These are phyloP conservation scores for Hedychridium roseum DNA, from an alignment of 2,888 invertebrate species.

Conservation along the genomic window DNA sequence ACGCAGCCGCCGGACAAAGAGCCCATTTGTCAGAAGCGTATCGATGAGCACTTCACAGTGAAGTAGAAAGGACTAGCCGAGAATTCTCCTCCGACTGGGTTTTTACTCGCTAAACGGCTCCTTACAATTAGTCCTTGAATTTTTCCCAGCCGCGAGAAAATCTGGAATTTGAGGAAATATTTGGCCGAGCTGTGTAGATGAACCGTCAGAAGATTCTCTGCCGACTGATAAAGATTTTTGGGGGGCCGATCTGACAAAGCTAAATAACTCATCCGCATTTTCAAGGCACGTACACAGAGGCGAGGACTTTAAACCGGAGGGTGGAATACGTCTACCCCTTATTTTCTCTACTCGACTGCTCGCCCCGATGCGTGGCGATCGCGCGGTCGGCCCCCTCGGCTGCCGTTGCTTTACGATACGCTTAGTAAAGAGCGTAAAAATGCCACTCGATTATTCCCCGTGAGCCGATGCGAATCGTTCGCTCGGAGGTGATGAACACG, in stretches of 20 bases:
- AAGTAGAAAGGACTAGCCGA: background rate
- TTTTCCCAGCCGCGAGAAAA: background rate
- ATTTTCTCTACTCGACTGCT: constrained; percentile 24
- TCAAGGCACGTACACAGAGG: too few species aligned
- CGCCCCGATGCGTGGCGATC: constrained; percentile 21
- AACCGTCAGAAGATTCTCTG: background rate
- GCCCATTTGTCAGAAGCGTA: constrained; percentile 41
- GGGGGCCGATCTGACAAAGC: background rate
- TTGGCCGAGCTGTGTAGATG: background rate
- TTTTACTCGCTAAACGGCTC: too few species aligned
- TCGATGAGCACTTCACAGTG: constrained; percentile 44
- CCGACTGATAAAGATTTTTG: background rate
- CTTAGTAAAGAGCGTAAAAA: constrained; percentile 56
- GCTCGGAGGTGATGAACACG: constrained; percentile 3
- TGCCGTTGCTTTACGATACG: constrained; percentile 33
- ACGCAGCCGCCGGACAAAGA: constrained; percentile 27
- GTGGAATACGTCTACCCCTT: too few species aligned
- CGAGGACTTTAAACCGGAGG: too few species aligned
- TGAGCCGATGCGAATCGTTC: constrained; percentile 21
- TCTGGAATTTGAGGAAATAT: background rate
- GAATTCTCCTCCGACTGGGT: too few species aligned
- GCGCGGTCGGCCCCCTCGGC: constrained; percentile 10
- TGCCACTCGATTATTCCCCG: constrained; percentile 49
- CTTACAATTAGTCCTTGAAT: background rate
- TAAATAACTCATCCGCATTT: too few species aligned